phyloP scores from a whole-genome alignment of 2,113 vertebrate genomes.

The Xenopus laevis region DNA sequence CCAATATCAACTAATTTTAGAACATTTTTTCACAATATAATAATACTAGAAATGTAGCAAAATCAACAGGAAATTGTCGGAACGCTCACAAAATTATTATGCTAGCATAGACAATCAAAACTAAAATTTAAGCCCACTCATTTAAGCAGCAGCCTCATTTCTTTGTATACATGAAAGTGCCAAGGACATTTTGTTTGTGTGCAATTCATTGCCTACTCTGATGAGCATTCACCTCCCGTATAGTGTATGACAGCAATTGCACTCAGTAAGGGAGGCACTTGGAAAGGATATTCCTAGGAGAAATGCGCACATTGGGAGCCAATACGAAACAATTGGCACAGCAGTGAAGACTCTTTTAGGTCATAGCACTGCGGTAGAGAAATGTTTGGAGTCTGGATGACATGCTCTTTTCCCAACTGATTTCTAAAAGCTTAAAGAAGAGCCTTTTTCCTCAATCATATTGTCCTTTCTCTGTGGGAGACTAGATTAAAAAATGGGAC shows the following conservation, averaged over 20 bases:
- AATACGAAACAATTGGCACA: constrained; percentile 24
- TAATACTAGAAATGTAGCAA: too few species aligned
- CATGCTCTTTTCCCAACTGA: constrained; percentile 26
- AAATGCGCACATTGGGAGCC: constrained; percentile 12
- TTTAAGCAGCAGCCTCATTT: constrained; percentile 27
- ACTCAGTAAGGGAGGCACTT: constrained; percentile 11
- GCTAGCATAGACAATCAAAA: constrained; percentile 28
- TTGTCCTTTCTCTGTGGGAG: constrained; percentile 5
- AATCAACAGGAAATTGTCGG: too few species aligned
- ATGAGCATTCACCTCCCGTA: constrained; percentile 29
- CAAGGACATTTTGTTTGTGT: constrained; percentile 44
- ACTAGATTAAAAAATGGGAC: not conserved
- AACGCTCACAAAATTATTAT: not conserved
- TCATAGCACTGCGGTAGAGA: constrained; percentile 31
- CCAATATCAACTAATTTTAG: too few species aligned
- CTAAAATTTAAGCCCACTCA: constrained; percentile 32
- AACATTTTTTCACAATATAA: too few species aligned
- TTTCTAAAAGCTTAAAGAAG: constrained; percentile 14
- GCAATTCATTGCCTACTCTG: constrained; percentile 27
- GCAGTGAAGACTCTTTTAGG: constrained; percentile 13
- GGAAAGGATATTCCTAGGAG: not conserved
- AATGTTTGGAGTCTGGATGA: constrained; percentile 20
- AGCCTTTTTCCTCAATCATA: constrained; percentile 18
- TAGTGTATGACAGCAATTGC: constrained; percentile 30
- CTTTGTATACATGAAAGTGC: constrained; percentile 38